phyloP scores from a whole-genome alignment of 1,140 invertebrate species.

The roundworm (Caenorhabditis elegans) region DNA sequence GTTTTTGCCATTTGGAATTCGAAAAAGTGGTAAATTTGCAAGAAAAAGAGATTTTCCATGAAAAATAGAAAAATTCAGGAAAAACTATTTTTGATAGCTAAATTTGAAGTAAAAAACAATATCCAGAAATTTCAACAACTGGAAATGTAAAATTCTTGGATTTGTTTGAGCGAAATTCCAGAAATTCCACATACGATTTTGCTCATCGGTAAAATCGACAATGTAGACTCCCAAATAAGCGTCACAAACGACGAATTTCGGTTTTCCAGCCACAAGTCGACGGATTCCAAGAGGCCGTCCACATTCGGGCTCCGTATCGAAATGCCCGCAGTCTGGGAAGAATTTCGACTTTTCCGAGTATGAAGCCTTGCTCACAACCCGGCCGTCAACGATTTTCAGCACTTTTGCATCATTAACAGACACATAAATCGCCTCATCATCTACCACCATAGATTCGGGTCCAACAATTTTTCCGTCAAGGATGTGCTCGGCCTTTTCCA shows the following conservation, averaged over 20 bases:
- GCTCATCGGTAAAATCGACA: constrained; percentile 58
- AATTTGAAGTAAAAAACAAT: no score
- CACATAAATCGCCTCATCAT: constrained; percentile 59
- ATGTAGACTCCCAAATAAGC: constrained; percentile 58
- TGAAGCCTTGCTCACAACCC: constrained; percentile 49
- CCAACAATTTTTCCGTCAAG: constrained; percentile 57
- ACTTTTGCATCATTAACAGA: constrained; percentile 58
- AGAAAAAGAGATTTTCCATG: no score
- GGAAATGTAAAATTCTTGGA: no score
- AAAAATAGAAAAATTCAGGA: no score
- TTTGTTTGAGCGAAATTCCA: no score
- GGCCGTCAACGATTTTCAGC: constrained; percentile 61
- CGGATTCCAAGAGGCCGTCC: constrained; percentile 62
- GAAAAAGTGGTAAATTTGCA: no score
- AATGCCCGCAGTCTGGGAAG: constrained; percentile 46
- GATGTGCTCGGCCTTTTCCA: constrained; percentile 49
- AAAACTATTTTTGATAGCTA: no score
- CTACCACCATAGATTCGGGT: constrained; percentile 61
- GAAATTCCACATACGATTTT: neutral
- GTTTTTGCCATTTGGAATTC: no score
- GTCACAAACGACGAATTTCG: constrained; percentile 57
- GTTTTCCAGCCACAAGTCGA: constrained; percentile 49
- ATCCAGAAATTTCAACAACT: no score
- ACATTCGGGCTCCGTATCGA: constrained; percentile 53
- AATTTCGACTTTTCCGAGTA: constrained; percentile 47